Percentiles rank a stretch among this genome's conserved stretches.
These are phyloP conservation scores for Mesodorylaimus sp. DNA, from an alignment of 2,888 invertebrate species.

Conservation along the genomic window DNA sequence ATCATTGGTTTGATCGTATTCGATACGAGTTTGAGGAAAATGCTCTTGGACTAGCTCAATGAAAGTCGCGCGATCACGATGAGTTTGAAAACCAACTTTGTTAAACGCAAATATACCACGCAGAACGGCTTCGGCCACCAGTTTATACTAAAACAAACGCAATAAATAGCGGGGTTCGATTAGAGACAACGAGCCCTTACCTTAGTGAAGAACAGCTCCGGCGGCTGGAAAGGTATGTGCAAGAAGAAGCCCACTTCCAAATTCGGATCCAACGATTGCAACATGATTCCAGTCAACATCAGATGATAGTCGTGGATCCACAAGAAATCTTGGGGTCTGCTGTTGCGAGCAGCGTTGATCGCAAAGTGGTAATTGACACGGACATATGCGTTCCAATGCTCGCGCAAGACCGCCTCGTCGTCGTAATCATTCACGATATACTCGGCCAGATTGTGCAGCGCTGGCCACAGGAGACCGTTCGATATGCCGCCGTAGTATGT, in stretches of 20 bases:
- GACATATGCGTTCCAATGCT: conserved; percentile 23
- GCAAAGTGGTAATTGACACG: conserved; percentile 23
- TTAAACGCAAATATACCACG: conserved; percentile 20
- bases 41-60: conserved; percentile 16
- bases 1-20: conserved; percentile 18
- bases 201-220: conserved; percentile 20
- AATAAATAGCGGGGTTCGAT: too few relatives aligned
- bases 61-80: conserved; percentile 19
- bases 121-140: conserved; percentile 19
- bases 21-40: conserved; percentile 16
- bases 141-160: too few relatives aligned
- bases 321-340: conserved; percentile 21
- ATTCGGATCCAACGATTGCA: conserved; percentile 20
- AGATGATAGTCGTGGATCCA: conserved; percentile 26
- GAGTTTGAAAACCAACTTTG: conserved; percentile 25
- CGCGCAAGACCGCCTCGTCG: conserved; percentile 14
- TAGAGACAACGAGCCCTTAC: too few relatives aligned
- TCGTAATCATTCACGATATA: conserved; percentile 10
- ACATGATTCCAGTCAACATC: conserved; percentile 22
- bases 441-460: conserved; percentile 16
- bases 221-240: conserved; percentile 17
- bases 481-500: conserved; percentile 24
- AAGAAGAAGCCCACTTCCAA: conserved; percentile 23
- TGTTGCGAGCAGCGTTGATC: conserved; percentile 22
- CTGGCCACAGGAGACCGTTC: conserved; percentile 23